Conservation (phyloP, 2,113 vertebrate genomes). For the rabbit (Oryctolagus cuniculus) region DNA sequence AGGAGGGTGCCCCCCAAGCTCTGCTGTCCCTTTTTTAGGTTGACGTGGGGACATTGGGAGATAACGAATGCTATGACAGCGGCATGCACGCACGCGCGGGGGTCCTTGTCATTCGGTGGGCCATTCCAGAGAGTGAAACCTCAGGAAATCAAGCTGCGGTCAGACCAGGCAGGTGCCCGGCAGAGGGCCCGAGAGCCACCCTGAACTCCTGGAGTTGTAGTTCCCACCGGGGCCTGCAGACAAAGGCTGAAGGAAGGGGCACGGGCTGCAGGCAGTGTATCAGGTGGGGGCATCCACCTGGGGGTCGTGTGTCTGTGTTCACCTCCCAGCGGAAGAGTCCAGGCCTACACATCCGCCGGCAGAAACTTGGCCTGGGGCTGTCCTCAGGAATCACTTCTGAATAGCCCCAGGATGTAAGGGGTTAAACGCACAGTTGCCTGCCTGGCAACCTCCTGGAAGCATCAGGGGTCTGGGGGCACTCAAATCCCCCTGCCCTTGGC, state of each 20-base stretch:
- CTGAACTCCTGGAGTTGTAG: rapidly evolving
- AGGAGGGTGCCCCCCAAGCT: neutral
- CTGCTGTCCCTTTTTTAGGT: neutral
- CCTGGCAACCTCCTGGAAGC: no score
- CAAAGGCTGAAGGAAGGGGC: constrained; percentile 35
- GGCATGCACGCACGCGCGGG: constrained; percentile 77
- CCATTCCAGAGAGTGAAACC: constrained; percentile 84
- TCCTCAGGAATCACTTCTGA: neutral
- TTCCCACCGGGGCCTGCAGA: neutral
- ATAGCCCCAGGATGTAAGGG: neutral
- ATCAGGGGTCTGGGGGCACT: no score
- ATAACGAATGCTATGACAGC: constrained; percentile 84
- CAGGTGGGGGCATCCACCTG: rapidly evolving
- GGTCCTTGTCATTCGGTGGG: constrained; percentile 80
- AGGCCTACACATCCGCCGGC: rapidly evolving
- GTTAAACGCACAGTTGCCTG: neutral
- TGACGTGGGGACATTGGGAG: constrained; percentile 76
- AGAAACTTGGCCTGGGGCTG: neutral
- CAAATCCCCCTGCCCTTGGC: neutral
- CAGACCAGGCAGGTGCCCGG: neutral
- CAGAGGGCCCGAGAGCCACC: no score
- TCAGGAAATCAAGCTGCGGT: constrained; percentile 77
- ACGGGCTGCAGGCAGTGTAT: rapidly evolving
- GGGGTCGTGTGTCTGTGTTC: rapidly evolving
- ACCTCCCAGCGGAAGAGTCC: neutral